Conservation (phyloP, 2,113 vertebrate species). For the Platichthys stellatus region DNA sequence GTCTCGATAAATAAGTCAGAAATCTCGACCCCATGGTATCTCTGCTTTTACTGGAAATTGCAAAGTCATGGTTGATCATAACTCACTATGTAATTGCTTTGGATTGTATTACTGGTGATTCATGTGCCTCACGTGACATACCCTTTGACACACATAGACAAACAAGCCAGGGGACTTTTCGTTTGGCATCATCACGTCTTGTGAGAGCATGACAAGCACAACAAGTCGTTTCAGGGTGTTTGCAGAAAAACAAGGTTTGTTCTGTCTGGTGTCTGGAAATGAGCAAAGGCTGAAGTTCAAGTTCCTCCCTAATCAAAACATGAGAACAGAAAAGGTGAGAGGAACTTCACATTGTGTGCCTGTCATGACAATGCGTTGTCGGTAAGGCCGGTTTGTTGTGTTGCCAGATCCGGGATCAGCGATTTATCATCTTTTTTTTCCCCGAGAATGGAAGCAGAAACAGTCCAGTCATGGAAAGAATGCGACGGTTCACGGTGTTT, state of each 20-base stretch:
- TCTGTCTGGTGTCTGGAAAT: not conserved
- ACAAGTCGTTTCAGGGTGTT: not conserved
- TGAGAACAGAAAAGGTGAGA: not conserved
- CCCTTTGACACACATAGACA: too few relatives aligned
- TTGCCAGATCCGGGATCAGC: not conserved
- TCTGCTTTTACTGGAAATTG: too few relatives aligned
- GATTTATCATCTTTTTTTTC: conserved; percentile 4
- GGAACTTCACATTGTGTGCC: too few relatives aligned
- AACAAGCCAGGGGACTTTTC: not conserved
- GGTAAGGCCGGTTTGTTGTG: not conserved
- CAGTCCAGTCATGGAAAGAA: not conserved
- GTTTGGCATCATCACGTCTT: not conserved
- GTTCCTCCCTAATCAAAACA: not conserved
- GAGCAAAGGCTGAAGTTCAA: not conserved
- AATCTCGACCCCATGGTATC: too few relatives aligned
- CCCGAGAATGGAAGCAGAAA: conserved; percentile 41
- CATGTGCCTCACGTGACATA: not conserved
- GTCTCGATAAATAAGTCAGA: too few relatives aligned
- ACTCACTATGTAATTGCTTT: too few relatives aligned
- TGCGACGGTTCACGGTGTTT: not conserved
- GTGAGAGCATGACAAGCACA: not conserved
- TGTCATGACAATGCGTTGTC: too few relatives aligned
- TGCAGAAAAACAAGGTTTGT: not conserved
- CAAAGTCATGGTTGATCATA: too few relatives aligned
- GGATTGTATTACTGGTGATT: not conserved